These are phyloP conservation scores for Tortrix viridana DNA, from an alignment of 2,888 invertebrate genomes.

Conservation along the genomic window DNA sequence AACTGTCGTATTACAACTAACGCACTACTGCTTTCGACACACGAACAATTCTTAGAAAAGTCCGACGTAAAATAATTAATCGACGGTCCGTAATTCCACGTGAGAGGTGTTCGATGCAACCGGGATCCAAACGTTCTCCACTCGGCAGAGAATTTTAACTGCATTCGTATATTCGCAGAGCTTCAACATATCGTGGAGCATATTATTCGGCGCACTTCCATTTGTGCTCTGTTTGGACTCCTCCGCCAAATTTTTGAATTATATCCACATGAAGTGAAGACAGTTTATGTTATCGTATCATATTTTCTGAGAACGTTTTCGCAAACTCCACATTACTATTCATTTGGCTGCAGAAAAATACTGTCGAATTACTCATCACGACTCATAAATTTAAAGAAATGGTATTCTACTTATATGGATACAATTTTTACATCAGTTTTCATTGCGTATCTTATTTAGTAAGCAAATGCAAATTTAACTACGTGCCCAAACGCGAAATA, in stretches of 20 bases:
- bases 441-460: not conserved
- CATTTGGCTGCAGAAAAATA: slow-evolving; percentile 61
- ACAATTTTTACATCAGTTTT: not conserved
- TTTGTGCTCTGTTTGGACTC: slow-evolving; percentile 62
- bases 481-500: not conserved
- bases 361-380: slow-evolving; percentile 49
- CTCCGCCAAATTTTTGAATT: slow-evolving; percentile 79
- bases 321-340: slow-evolving; percentile 60
- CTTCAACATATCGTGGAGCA: slow-evolving; percentile 66
- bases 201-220: slow-evolving; percentile 67
- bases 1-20: slow-evolving; percentile 26
- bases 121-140: slow-evolving; percentile 49
- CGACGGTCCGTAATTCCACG: slow-evolving; percentile 11
- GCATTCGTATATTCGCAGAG: slow-evolving; percentile 58
- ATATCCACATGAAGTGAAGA: slow-evolving; percentile 69
- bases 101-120: slow-evolving; percentile 12
- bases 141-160: slow-evolving; percentile 53
- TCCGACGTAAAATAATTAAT: slow-evolving; percentile 6
- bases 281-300: slow-evolving; percentile 71
- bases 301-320: slow-evolving; percentile 65
- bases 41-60: slow-evolving; percentile 1
- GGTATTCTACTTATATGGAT: not conserved
- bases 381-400: slow-evolving; percentile 3
- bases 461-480: not conserved
- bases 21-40: not conserved